Conservation (phyloP, 2,888 invertebrate genomes). For the Chesias legatella region DNA sequence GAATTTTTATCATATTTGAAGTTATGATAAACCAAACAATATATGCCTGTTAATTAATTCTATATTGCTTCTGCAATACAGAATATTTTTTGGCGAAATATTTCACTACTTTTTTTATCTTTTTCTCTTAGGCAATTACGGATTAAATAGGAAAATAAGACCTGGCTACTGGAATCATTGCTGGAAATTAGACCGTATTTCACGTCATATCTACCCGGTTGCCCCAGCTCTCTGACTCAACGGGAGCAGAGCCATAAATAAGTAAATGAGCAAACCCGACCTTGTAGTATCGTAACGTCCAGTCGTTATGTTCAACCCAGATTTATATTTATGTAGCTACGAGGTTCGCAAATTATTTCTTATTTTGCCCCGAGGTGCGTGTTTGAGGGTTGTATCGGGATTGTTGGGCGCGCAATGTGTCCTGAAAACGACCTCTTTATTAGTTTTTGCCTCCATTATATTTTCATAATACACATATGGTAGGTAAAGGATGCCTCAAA, state of each 20-base stretch:
- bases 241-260: constrained; percentile 19
- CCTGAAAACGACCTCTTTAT: constrained; percentile 33
- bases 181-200: too few species aligned
- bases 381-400: constrained; percentile 32
- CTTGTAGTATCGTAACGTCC: constrained; percentile 18
- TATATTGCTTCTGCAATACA: too few species aligned
- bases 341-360: constrained; percentile 9
- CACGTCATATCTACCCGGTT: too few species aligned
- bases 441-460: constrained; percentile 35
- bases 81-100: too few species aligned
- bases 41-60: too few species aligned
- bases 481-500: constrained; percentile 7
- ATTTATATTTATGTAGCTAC: constrained; percentile 24
- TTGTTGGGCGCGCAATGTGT: constrained; percentile 30
- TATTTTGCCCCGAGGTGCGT: constrained; percentile 34
- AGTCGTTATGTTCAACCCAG: constrained; percentile 12
- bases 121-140: too few species aligned
- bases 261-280: constrained; percentile 20
- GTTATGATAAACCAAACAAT: too few species aligned
- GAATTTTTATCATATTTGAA: too few species aligned
- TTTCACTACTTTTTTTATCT: too few species aligned
- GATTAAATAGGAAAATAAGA: too few species aligned
- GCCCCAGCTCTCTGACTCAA: constrained; percentile 11
- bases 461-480: constrained; percentile 33
- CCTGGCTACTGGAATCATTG: too few species aligned